A percentile compares a stretch with the other conserved stretches of the same genome.
phyloP scores from a whole-genome alignment of 2,888 invertebrate genomes.

The Tetranychus truncatus region DNA sequence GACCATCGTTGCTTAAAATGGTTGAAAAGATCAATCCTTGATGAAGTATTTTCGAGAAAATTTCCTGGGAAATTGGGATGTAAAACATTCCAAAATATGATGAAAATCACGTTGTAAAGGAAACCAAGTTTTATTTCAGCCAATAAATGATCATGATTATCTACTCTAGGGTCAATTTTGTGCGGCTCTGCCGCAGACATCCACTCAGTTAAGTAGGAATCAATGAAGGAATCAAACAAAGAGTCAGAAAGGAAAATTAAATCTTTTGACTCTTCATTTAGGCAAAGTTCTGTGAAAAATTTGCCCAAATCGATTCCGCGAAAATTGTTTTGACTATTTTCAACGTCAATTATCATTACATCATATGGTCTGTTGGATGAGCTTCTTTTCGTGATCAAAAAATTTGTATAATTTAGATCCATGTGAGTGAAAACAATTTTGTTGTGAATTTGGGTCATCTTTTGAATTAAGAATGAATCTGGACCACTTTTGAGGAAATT shows the following conservation, averaged over 20 bases:
- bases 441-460: no score
- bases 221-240: neutral
- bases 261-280: neutral
- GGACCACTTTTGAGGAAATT: no score
- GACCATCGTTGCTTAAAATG: neutral
- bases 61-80: neutral
- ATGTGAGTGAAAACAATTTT: neutral
- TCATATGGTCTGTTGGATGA: neutral
- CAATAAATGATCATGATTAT: neutral
- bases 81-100: neutral
- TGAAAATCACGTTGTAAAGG: neutral
- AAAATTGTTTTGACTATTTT: neutral
- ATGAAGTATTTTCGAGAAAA: neutral
- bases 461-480: no score
- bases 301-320: neutral
- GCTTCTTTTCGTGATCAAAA: neutral
- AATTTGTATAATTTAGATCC: neutral
- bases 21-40: neutral
- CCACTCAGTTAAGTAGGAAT: neutral
- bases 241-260: neutral
- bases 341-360: neutral
- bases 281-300: neutral
- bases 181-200: neutral
- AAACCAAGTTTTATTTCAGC: neutral
- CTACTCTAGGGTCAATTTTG: neutral